phyloP scores from a whole-genome alignment of 2,797 vertebrate species.

The Xenops minutus region DNA sequence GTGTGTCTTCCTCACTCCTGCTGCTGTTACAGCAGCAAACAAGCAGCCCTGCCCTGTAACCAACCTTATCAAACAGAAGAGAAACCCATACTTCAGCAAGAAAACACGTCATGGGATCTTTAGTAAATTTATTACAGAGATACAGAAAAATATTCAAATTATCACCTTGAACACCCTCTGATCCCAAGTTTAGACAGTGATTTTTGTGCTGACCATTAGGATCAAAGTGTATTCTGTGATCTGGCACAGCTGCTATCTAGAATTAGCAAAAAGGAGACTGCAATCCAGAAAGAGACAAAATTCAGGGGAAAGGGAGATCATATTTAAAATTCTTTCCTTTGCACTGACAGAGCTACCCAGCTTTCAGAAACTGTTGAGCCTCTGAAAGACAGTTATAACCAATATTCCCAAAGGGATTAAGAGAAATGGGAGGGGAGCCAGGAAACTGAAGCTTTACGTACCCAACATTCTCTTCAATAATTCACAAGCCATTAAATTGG shows the following conservation, averaged over 20 bases:
- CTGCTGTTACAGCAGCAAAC: background rate
- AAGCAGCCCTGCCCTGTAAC: background rate
- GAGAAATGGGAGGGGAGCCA: background rate
- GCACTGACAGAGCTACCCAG: background rate
- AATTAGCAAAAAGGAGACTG: background rate
- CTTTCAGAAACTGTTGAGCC: background rate
- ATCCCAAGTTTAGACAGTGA: background rate
- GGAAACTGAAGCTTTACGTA: background rate
- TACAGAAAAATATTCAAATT: background rate
- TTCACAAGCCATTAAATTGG: conserved; percentile 55
- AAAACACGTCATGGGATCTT: background rate
- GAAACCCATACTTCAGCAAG: background rate
- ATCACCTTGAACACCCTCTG: background rate
- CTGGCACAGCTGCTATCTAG: background rate
- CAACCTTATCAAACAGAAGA: background rate
- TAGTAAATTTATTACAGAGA: background rate
- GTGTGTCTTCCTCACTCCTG: background rate
- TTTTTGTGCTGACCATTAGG: background rate
- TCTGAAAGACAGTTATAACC: background rate
- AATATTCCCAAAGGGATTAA: conserved; percentile 41
- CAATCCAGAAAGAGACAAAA: background rate
- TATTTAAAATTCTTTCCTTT: conserved; percentile 44
- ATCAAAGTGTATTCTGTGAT: background rate
- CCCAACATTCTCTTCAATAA: conserved; percentile 31
- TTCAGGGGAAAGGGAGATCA: background rate